A percentile compares a stretch with the other conserved stretches of the same genome.
Evolutionary conservation across 2,113 vertebrate species (phyloP).

Genomic region (Sporophila hypoxantha): DNA sequence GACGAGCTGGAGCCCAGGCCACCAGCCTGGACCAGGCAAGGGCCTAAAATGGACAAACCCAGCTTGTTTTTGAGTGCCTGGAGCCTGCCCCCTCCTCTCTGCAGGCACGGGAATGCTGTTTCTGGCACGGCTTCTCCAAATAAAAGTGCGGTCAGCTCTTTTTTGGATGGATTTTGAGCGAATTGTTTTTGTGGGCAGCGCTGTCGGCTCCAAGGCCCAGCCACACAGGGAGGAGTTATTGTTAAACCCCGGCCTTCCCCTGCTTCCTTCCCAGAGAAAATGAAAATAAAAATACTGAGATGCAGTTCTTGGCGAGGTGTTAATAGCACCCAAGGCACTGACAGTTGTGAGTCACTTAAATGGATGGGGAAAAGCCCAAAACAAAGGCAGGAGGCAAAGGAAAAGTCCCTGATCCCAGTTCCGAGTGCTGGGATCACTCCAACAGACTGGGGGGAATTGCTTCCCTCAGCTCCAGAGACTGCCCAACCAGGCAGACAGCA

Average conservation of each 20-base stretch:
- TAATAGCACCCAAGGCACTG: conserved; percentile 27
- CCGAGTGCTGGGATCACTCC: neutral
- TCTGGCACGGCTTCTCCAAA: conserved; percentile 30
- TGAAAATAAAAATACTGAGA: neutral
- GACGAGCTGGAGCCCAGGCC: neutral
- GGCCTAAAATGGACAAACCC: conserved; percentile 20
- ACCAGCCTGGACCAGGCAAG: neutral
- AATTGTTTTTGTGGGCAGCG: neutral
- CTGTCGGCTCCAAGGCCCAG: neutral
- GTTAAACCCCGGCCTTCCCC: neutral
- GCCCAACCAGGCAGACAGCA: neutral
- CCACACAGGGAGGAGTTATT: conserved; percentile 11
- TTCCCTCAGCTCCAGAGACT: neutral
- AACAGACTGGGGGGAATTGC: neutral
- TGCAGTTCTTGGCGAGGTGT: conserved; percentile 1
- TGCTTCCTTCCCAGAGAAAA: neutral
- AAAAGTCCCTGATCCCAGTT: neutral
- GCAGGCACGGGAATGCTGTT: conserved; percentile 28
- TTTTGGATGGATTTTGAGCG: conserved; percentile 42
- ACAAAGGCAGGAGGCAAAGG: neutral
- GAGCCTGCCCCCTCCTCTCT: neutral
- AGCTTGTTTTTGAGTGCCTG: neutral
- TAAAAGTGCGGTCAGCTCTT: conserved; percentile 42
- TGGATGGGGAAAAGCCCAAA: neutral
- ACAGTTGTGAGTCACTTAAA: neutral